Evolutionary conservation across 2,888 invertebrate genomes (phyloP), one percentile per base, ranked within the genome.

Genomic region (Chrysotoxum bicinctum): DNA sequence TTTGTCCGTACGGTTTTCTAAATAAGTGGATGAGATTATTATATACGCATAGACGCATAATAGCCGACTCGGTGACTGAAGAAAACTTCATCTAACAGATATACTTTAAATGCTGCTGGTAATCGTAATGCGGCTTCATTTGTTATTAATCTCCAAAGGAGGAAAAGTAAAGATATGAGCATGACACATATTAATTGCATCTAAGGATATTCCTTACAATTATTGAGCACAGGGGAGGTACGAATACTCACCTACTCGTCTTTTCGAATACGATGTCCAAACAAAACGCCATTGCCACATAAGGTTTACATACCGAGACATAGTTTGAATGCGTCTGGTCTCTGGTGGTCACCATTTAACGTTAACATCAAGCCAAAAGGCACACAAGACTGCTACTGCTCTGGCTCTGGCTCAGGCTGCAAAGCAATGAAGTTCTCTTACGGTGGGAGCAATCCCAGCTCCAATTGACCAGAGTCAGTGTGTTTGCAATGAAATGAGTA

Each of bases 151-250:
- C 35, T 52, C 62, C 40, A 75, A 66, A 84, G 70, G 30, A 70
- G 79, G 74, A 72, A 54, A 80, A 60, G 37, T 26, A 56, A 75
- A 80, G 60, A 72, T 85, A 68, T 72, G 73, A 69, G 56, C 64
- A 69, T 77, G 85, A 81, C 81, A 77, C 73, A 76, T 81, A 85
- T 85, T 85, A 81, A 85, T 85, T 81, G 79, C 80, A 66, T 66
- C 80, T 58, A 66, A 72, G 66, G 62, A 50, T 79, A 75, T 75
- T 72, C 74, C 35, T 70, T 75, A 58, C 70, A 75, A 74, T 56
- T 75, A 79, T 79, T 80, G 69, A 40, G 69, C 68, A 12, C 85
- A 81, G 45, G 62, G 80, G 85, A 76, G 80, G 85, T 77, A 76
- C 40, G 64, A 58, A 81, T 7, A 77, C 76, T 85, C 81, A 81